Base-by-base conservation (phyloP, 2,888 invertebrate species). In the Dendrolimus houi region DNA sequence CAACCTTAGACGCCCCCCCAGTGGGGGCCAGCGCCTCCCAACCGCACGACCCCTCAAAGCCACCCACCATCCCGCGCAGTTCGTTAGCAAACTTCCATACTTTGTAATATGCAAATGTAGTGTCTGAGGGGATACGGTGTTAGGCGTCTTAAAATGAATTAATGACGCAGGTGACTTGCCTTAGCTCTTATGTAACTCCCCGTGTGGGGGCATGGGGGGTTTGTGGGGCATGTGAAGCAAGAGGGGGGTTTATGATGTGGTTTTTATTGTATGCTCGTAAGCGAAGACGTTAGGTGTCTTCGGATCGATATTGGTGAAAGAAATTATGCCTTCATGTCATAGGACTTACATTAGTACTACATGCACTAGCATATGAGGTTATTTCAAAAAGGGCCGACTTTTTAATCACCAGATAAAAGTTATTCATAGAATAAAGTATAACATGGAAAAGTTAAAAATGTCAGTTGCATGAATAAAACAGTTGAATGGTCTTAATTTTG, bases 101-200 rank as follows among this genome's bases (percentile, higher is more conserved):
- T 90, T 90, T 89, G 89, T 89, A 89, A 89, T 89, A 90, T 90
- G 89, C 88, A 88, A 90, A 90, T 90, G 87, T 85, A 71, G 74
- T 72, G 75, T 80, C 83, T 83, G 77, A 80, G 81, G 83, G 85
- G 84, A 76, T 75, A 75, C 71, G 75, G 76, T 72, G 80, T 68
- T 75, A 75, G 81, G 71, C 86, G 81, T 88, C 89, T 90, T 90
- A 89, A 89, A 90, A 90, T 90, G 89, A 89, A 90, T 88, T 89
- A 88, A 89, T 87, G 87, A 85, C 87, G 75, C 87, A 88, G 89
- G 88, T 88, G 83, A 81, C 81, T 81, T 72, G 69, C 71, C 65
- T 62, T 67, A 9, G 63, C 60, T 64, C 64, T 65, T 64, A 65
- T 61, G 52, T 52, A 58, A 55, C 29, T 29, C 29, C 29, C 29